A percentile compares a stretch with the other conserved stretches of the same genome.
phyloP scores from a whole-genome alignment of 1,140 invertebrate genomes.

The Antheraea mylitta region DNA sequence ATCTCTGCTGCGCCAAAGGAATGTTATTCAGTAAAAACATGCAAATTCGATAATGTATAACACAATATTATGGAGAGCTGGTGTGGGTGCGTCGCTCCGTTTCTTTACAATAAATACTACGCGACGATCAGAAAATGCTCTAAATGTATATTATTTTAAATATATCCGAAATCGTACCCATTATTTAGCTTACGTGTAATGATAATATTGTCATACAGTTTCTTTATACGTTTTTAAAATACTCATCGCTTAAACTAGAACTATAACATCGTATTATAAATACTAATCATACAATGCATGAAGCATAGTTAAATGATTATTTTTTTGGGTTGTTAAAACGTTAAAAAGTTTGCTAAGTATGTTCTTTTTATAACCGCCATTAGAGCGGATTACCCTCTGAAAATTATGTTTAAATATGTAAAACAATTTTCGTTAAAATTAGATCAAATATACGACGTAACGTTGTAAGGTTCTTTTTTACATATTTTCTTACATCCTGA shows the following conservation, averaged over 20 bases:
- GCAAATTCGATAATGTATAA: slow-evolving; percentile 79
- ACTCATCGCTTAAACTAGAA: too few species aligned
- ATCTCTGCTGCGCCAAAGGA: slow-evolving; percentile 74
- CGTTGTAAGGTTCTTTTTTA: not conserved
- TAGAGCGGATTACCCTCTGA: not conserved
- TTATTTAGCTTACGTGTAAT: too few species aligned
- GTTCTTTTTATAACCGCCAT: not conserved
- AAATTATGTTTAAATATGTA: not conserved
- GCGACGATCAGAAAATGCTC: slow-evolving; percentile 37
- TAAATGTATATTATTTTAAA: slow-evolving; percentile 51
- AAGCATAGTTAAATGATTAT: too few species aligned
- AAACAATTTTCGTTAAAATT: not conserved
- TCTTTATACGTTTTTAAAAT: too few species aligned
- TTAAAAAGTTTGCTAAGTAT: not conserved
- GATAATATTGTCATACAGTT: too few species aligned
- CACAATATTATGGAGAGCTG: slow-evolving; percentile 71
- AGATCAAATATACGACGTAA: not conserved
- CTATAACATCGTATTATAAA: too few species aligned
- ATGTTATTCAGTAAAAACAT: slow-evolving; percentile 79
- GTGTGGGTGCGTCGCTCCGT: slow-evolving; percentile 38
- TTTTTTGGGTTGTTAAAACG: too few species aligned
- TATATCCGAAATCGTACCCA: not conserved
- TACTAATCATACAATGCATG: too few species aligned
- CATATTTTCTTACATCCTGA: not conserved
- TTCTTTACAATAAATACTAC: slow-evolving; percentile 45